phyloP scores from a whole-genome alignment of 2,797 vertebrate species.

The Hozukius guyotensis region DNA sequence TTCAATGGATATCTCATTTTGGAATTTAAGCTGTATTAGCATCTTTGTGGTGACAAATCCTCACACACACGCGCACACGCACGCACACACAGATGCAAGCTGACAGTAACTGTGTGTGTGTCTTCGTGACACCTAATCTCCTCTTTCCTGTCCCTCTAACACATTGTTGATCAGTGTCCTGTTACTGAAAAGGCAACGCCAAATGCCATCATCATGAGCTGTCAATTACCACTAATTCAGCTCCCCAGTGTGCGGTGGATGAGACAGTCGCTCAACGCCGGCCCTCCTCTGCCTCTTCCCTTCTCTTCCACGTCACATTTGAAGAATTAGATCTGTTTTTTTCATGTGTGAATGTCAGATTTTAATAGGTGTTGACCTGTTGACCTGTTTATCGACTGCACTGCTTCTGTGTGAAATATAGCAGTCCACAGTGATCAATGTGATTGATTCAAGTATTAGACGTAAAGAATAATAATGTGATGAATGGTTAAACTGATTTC shows the following conservation, averaged over 20 bases:
- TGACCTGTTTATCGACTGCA: slow-evolving; percentile 15
- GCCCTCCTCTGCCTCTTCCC: slow-evolving; percentile 6
- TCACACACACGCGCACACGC: not conserved
- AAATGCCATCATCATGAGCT: slow-evolving; percentile 63
- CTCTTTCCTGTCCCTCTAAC: slow-evolving; percentile 19
- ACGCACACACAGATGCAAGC: not conserved
- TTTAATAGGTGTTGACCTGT: slow-evolving; percentile 28
- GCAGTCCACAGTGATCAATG: slow-evolving; percentile 1
- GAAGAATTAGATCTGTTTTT: not conserved
- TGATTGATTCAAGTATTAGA: not conserved
- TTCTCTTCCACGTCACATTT: slow-evolving; percentile 8
- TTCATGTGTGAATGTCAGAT: not conserved
- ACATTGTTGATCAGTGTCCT: slow-evolving; percentile 56
- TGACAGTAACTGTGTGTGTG: not conserved
- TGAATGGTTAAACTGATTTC: not conserved
- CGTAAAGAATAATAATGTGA: not conserved
- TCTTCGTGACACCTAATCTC: slow-evolving; percentile 44
- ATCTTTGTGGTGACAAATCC: slow-evolving; percentile 19
- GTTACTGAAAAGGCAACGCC: slow-evolving; percentile 41
- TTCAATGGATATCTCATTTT: slow-evolving; percentile 22
- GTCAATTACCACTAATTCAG: slow-evolving; percentile 65
- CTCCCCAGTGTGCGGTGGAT: slow-evolving; percentile 32
- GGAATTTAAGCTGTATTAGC: slow-evolving; percentile 21
- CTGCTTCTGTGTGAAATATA: not conserved
- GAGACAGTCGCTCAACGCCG: slow-evolving; percentile 38